These are phyloP conservation scores for Cyprinodon diabolis DNA, from an alignment of 2,797 vertebrate species.

Conservation along the genomic window DNA sequence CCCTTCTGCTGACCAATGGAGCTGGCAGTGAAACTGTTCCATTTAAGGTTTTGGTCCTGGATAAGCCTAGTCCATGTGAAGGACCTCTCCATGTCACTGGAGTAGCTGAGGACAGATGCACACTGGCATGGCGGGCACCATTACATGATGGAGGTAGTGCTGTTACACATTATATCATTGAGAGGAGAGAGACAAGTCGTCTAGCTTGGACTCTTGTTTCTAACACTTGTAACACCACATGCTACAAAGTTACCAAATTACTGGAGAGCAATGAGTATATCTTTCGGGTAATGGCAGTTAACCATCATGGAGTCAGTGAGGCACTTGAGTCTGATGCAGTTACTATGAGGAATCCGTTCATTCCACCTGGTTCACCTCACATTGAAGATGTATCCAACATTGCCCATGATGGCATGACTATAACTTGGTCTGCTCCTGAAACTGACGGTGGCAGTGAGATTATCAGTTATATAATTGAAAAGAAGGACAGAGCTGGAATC, in stretches of 20 bases:
- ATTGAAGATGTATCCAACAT: conserved; percentile 91
- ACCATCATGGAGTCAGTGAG: conserved; percentile 91
- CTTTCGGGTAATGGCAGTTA: conserved; percentile 97
- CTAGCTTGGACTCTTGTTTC: conserved; percentile 95
- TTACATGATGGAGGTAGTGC: conserved; percentile 94
- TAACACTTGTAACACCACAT: conserved; percentile 85
- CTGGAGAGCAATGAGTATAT: conserved; percentile 96
- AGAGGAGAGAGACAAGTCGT: conserved; percentile 96
- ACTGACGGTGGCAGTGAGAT: conserved; percentile 94
- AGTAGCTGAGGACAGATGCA: conserved; percentile 92
- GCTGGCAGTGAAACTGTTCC: conserved; percentile 91
- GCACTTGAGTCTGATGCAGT: conserved; percentile 86
- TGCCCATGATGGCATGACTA: conserved; percentile 93
- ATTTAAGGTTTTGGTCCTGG: conserved; percentile 92
- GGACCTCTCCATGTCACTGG: conserved; percentile 90
- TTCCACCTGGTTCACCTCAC: conserved; percentile 91
- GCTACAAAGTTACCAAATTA: conserved; percentile 93
- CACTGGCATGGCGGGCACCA: conserved; percentile 90
- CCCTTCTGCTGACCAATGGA: conserved; percentile 89
- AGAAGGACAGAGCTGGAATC: conserved; percentile 93
- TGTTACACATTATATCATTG: conserved; percentile 92
- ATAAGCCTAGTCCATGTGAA: conserved; percentile 90
- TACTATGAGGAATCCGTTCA: conserved; percentile 93
- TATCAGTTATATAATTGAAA: conserved; percentile 91
- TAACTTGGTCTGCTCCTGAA: conserved; percentile 93